Evolutionary conservation across 35 echinoderm and acorn worm genomes (phyloP).

Genomic region (Amphiura filiformis): DNA sequence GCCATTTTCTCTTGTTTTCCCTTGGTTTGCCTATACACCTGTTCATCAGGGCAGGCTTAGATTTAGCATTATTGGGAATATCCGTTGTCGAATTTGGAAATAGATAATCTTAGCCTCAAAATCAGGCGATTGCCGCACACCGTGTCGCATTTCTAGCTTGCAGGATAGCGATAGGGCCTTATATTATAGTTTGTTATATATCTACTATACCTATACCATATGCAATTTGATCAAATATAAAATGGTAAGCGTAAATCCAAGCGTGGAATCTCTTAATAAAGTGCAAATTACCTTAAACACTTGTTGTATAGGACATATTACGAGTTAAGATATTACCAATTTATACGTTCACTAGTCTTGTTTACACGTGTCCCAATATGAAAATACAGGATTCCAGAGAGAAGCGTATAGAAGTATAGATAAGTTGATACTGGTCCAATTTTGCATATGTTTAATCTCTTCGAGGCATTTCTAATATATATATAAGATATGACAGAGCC

Average conservation of each 20-base stretch:
- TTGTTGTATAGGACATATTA: neutral
- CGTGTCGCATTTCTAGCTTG: neutral
- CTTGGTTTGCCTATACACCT: neutral
- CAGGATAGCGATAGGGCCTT: neutral
- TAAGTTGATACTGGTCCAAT: neutral
- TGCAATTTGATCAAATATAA: neutral
- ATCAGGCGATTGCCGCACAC: neutral
- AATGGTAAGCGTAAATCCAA: neutral
- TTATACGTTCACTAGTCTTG: neutral
- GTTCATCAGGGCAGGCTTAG: neutral
- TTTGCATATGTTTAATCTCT: neutral
- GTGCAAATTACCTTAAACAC: neutral
- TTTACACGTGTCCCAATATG: neutral
- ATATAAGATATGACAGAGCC: no score
- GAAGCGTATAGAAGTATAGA: neutral
- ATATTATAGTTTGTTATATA: neutral
- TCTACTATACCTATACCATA: neutral
- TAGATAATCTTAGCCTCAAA: neutral
- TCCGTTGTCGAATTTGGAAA: constrained; percentile 1
- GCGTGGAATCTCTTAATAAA: constrained; percentile 10
- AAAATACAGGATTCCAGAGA: neutral
- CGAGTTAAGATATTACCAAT: neutral
- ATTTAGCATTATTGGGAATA: constrained; percentile 11
- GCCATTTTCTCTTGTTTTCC: neutral
- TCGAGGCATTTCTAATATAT: neutral